These are phyloP conservation scores for Malaclemys terrapin DNA, from an alignment of 2,113 vertebrate species.

Conservation along the genomic window DNA sequence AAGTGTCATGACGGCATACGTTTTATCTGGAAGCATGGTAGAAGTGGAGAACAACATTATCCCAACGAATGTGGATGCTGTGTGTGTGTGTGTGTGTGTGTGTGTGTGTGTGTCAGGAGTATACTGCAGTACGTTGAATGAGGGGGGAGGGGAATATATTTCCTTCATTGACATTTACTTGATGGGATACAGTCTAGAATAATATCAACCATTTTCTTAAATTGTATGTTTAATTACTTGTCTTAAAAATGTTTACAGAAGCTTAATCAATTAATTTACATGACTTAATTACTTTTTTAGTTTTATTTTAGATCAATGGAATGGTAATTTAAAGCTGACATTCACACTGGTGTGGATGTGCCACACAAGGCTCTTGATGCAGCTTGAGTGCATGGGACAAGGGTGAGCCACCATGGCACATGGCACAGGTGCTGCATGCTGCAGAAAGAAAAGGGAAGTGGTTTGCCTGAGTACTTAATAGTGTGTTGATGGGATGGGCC, in stretches of 20 bases:
- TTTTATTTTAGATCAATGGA: not conserved
- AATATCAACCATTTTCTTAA: not conserved
- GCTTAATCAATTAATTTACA: not conserved
- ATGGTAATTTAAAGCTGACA: not conserved
- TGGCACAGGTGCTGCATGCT: not conserved
- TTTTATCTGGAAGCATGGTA: slow-evolving; percentile 38
- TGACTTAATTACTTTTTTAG: not conserved
- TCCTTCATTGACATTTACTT: not conserved
- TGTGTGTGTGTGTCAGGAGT: not conserved
- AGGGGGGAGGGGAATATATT: not conserved
- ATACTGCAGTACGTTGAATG: not conserved
- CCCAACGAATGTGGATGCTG: slow-evolving; percentile 9
- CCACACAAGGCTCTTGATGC: not conserved
- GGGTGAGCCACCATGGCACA: fast-evolving
- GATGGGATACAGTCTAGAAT: not conserved
- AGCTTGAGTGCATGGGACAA: not conserved
- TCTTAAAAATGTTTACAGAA: not conserved
- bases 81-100: not conserved
- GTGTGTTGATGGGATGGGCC: not conserved
- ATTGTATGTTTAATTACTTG: not conserved
- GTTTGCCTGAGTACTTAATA: not conserved
- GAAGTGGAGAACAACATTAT: slow-evolving; percentile 22
- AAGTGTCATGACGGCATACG: not conserved
- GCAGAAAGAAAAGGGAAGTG: not conserved
- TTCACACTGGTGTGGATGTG: not conserved